Base-by-base conservation (phyloP, 2,888 invertebrate genomes). In the Lomographa bimaculata region DNA sequence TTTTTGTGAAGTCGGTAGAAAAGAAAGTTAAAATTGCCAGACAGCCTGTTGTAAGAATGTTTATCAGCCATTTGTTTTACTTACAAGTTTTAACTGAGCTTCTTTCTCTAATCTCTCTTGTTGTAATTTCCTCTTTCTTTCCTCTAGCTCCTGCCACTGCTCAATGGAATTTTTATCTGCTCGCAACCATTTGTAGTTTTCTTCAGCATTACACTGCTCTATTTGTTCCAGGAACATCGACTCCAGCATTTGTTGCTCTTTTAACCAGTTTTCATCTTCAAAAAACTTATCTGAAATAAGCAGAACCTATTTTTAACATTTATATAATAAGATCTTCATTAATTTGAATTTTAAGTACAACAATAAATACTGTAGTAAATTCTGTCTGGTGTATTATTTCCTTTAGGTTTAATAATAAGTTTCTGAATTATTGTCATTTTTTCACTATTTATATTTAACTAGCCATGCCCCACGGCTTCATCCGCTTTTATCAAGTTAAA, bases 141-240 rank as follows among this genome's bases (percentile, higher is more conserved):
- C 82, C 60, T 94, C 92, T 18, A 92, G 65, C 58, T 91, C 80
- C 11, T 77, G 71, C 91, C 95, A 96, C 54, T 92, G 90, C 51
- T 90, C 80, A 47, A 93, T 91, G 0, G 93, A 92, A 52, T 90
- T 71, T 46, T 86, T 78, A 77, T 96, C 96, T 7, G 91, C 91
- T 54, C 90, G 83, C 10, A 93, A 51, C 95, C 95, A 96, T 53
- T 91, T 89, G 33, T 86, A 79, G 68, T 95, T 91, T 54, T 90
- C 90, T 60, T 90, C 81, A 20, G 79, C 72, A 53, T 90, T 91
- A 34, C 89, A 76, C 30, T 84, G 76, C 63, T 90, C 80, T 57
- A 92, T 92, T 48, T 90, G 90, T 63, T 90, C 80, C 41, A 79
- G 71, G 59, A 89, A 80, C 58, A 91, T 87, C 35, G 76, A 60